Base-by-base conservation (phyloP, 2,113 vertebrate species). In the Suricata suricatta region DNA sequence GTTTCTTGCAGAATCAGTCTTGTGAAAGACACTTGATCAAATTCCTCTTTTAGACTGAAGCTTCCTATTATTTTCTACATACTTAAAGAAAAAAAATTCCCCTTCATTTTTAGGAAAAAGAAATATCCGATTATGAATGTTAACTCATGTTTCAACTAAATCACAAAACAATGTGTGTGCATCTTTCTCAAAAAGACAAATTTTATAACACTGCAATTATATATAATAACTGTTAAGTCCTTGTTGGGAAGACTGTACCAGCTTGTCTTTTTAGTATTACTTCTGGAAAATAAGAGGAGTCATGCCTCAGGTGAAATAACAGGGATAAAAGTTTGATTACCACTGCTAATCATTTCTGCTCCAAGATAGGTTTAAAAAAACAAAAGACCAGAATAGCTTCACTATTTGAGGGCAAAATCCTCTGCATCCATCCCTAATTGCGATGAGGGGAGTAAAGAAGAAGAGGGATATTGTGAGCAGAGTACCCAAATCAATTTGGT, bases 11-110 rank as follows among this genome's bases (percentile, higher is more conserved):
- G 27, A 74, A n/a, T 77, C 7, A 72, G 52, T 52, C 50, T 71
- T 81, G 16, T 66, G 31, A 91, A 64, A 85, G 74, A 74, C 7
- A 4, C 10, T 9, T 86, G 7, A 47, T 91, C 38, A 82, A 94
- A 87, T 63, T 93, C 27, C 27, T 82, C 95, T 90, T 81, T 66
- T 66, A 41, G 3, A 93, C 1, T 90, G 66, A 88, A 57, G 29
- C 21, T 21, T 77, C 38, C 35, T 83, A 88, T 41, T 77, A 76
- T 92, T 92, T 88, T 76, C 47, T 25, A 69, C 31, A 74, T 27
- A 76, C 57, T 91, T 83, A 81, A 83, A 68, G 13, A 89, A 92
- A 93, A 93, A 96, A 63, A 69, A 44, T 44, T 69, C 31, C 31
- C 81, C 31, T 74, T 94, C 10, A 96, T 41, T 68, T 92, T 76